Conservation (phyloP, 92 coral and sea anemone genomes). For the Palythoa grandiflora region DNA sequence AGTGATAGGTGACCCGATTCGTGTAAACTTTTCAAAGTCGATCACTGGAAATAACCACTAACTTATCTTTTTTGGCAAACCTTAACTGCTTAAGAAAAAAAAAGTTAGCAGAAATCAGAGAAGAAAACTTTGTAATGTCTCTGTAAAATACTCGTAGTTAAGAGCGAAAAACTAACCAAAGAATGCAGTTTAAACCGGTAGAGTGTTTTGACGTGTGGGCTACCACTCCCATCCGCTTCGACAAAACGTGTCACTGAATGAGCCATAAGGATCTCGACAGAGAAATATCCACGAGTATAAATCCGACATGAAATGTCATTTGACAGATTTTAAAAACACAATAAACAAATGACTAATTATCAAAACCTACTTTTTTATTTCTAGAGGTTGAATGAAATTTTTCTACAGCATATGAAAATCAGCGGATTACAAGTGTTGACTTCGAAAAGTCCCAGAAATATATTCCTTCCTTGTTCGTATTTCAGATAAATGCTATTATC, state of each 20-base stretch:
- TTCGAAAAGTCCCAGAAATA: too few species aligned
- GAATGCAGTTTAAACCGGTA: neutral
- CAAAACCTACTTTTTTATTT: neutral
- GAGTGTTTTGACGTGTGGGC: neutral
- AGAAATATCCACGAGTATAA: neutral
- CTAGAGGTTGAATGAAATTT: too few species aligned
- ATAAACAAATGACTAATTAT: neutral
- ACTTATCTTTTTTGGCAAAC: neutral
- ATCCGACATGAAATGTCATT: neutral
- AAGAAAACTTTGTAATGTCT: neutral
- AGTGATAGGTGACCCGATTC: neutral
- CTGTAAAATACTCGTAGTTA: neutral
- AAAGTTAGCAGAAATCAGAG: neutral
- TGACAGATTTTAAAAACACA: neutral
- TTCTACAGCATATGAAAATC: too few species aligned
- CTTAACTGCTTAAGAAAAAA: neutral
- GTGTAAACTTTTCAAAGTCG: neutral
- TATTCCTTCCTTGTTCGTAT: too few species aligned
- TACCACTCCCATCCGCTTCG: constrained; percentile 18
- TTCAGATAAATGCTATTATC: too few species aligned
- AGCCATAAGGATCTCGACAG: neutral
- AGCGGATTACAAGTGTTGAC: too few species aligned
- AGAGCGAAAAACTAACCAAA: neutral
- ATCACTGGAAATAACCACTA: neutral
- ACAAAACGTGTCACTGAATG: neutral